Evolutionary conservation across 2,113 vertebrate species (phyloP), one percentile per base, ranked within the genome.

Genomic region (Pycnonotus jocosus): DNA sequence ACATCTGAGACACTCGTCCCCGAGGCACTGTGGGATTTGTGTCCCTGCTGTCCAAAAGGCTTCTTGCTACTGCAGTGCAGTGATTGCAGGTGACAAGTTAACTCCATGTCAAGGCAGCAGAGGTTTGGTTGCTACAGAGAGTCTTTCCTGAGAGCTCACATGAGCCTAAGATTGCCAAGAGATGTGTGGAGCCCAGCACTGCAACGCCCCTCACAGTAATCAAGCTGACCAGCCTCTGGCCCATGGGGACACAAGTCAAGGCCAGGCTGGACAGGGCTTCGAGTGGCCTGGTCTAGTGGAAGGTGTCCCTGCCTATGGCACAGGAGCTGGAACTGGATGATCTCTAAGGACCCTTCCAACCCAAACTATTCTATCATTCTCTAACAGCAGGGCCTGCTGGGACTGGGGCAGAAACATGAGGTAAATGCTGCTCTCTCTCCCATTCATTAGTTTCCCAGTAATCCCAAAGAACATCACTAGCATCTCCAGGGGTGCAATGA

Each of bases 361-460:
- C 20, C 38, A 54, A 89, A 54, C 30, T 9, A 1, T 48, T 81
- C 37, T 23, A 27, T 20, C 35, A 54, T 27, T 62, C 54, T 42
- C 2, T 27, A 58, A 25, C n/a, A 68, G 24, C 0, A 0, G 6
- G 37, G 27, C 13, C 65, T 80, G n/a, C 37, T 62, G 42, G 5
- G 45, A 54, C 20, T 13, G 38, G 17, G 33, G 8, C 58, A 92
- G 80, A 83, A 83, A 70, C 8, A 5, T 2, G 4, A 88, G 37
- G 33, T 0, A 3, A 73, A 54, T 0, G 0, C 10, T 84, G 20
- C 20, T 64, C 42, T 86, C 57, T 57, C 48, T 56, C 53, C 33
- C 31, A 45, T 16, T 93, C 37, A 31, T 38, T 57, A 86, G 18
- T 50, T 88, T 77, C 14, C 31, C n/a, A 24, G 37, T 31, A 58